Base-by-base conservation (phyloP, 1,140 invertebrate species). In the Cepaea nemoralis region DNA sequence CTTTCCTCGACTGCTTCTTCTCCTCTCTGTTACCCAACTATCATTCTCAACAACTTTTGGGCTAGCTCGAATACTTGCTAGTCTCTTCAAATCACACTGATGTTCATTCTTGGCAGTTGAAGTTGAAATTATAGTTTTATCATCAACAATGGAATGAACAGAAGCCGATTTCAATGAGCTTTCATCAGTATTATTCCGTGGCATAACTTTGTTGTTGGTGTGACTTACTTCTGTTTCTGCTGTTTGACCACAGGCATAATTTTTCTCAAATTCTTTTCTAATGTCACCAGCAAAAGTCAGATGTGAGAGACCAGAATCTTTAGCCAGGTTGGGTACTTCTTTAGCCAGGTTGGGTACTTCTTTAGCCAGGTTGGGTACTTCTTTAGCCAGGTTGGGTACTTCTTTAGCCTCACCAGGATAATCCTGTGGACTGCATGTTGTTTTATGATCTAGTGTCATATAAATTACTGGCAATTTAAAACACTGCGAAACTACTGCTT, bases 11-110 rank as follows among this genome's bases (percentile, higher is more conserved):
- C 48, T 80, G 66, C 77, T 69, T 37, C 45, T 70, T 45, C 78
- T 70, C 27, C 78, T 48, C 45, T 80, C 78, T 16, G 78, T 80
- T 31, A 80, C 59, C 78, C 78, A 80, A 24, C 78, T 48, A 73
- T 80, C 78, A 42, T 80, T 73, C 0, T 80, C 78, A 19, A 71
- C 45, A 55, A 80, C 40, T 42, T 80, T 80, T 22, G 78, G 78
- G 39, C 78, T 80, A 14, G 78, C 40, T 73, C 78, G 19, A 39
- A 80, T 48, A 42, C 78, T 80, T 22, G 70, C 1, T 6, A 71
- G 12, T 39, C 78, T 80, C 78, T 71, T 35, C 35, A 80, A 35
- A 31, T 42, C 75, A 77, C 73, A 40, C 24, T 39, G 16, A 40
- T 5, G 3, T 24, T 40, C 37, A 10, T 63, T 63, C 59, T 63